phyloP scores from a whole-genome alignment of 2,113 vertebrate genomes.

The Regulus satrapa region DNA sequence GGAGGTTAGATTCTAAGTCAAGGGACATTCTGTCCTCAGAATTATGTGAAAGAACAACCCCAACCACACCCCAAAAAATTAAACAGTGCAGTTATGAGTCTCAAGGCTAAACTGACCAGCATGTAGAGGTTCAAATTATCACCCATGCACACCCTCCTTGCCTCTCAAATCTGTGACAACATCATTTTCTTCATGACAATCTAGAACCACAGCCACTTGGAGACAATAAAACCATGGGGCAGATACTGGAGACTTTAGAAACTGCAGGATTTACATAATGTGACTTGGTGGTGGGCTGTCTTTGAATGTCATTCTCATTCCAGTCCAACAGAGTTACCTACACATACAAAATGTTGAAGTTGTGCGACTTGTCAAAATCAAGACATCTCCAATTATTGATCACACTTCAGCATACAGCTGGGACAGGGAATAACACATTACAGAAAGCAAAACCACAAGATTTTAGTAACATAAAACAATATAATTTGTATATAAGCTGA shows the following conservation, averaged over 20 bases:
- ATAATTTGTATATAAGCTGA: constrained; percentile 66
- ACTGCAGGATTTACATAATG: not conserved
- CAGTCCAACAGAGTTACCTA: constrained; percentile 38
- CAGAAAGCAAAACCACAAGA: constrained; percentile 68
- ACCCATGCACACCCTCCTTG: not conserved
- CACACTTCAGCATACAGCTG: constrained; percentile 56
- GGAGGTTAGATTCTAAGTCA: not conserved
- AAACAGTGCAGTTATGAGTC: not conserved
- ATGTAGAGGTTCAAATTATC: not conserved
- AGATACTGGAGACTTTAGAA: constrained; percentile 1
- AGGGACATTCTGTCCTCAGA: not conserved
- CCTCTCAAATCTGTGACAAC: not conserved
- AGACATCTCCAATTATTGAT: constrained; percentile 48
- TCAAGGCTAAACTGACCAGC: constrained; percentile 2
- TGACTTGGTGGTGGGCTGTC: not conserved
- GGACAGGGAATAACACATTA: constrained; percentile 63
- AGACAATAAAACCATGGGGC: constrained; percentile 28
- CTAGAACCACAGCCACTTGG: not conserved
- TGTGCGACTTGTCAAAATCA: constrained; percentile 65
- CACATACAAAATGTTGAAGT: constrained; percentile 42
- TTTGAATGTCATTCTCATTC: constrained; percentile 35
- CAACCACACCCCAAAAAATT: not conserved
- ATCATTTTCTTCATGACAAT: not conserved
- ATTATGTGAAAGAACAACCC: not conserved
- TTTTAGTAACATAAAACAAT: constrained; percentile 71